Evolutionary conservation across 2,797 vertebrate genomes (phyloP), one percentile per base, ranked within the genome.

Genomic region (Acipenser ruthenus): DNA sequence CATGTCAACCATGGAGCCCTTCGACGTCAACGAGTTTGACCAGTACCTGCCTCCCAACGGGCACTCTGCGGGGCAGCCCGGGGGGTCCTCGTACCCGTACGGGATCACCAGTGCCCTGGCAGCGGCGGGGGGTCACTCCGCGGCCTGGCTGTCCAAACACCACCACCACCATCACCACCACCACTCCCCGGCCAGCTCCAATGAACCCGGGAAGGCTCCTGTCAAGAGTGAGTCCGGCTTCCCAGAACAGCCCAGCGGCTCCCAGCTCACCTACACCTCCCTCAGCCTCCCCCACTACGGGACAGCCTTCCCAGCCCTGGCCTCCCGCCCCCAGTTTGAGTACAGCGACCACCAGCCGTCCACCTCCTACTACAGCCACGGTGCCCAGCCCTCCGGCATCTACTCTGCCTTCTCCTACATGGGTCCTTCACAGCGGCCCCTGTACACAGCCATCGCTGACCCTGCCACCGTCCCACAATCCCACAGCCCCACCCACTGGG

Each of bases 391-490:
- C 67, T 91, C 95, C 0, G 90, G 95, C 69, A 87, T 99, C 75
- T 99, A 98, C 84, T 98, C 96, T 0, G 95, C 96, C 80, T 99
- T 99, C 83, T 98, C 96, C 62, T 99, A 99, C 82, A 98, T 98
- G 96, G 95, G 96, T 60, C 93, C 96, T 65, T 93, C 95, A 8
- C 96, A 99, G 84, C 93, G 96, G 81, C 95, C 96, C 70, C 91
- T 98, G 73, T 99, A 98, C 83, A 97, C 95, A 0, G 88, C 96
- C 84, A 98, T 99, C 86, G 88, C 91, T 70, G 96, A 99, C 75
- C 90, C 94, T 7, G 85, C 90, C 72, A 91, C 88, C 0, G 90
- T 91, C 70, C 91, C 94, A 60, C 95, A 95, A 81, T 94, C 96
- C 18, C 95, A 98, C 78, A 99, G 96, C 78, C 96, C 96, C 73